Conservation (phyloP, 2,113 vertebrate species). For the Leiothrix lutea region DNA sequence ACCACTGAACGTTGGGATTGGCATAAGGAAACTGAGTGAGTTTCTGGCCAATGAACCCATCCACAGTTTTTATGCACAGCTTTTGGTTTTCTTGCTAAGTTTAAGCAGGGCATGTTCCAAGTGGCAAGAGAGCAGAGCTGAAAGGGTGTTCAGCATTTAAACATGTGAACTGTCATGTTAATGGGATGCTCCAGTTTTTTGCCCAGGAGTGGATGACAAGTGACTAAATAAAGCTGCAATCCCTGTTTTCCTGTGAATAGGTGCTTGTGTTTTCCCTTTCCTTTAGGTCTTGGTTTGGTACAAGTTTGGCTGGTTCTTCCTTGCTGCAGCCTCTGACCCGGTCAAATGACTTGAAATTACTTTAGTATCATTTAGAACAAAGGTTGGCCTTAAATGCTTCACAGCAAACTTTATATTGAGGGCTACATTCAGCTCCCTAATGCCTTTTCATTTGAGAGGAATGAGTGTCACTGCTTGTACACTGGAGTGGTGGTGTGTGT, state of each 20-base stretch:
- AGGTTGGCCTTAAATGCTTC: background rate
- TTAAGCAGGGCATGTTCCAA: background rate
- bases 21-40: background rate
- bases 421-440: background rate
- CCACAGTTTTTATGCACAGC: background rate
- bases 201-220: background rate
- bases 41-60: background rate
- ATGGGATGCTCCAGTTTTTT: background rate
- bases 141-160: background rate
- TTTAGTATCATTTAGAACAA: background rate
- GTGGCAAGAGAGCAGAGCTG: background rate
- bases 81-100: background rate
- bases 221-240: background rate
- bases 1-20: background rate
- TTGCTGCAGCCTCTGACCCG: background rate
- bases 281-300: background rate
- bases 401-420: background rate
- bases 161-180: background rate
- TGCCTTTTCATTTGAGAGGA: background rate
- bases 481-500: accelerated
- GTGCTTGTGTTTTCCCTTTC: background rate
- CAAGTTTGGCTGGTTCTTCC: background rate
- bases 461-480: background rate
- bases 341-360: background rate
- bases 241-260: background rate